Conservation (phyloP, 2,888 invertebrate genomes). For the Andrena haemorrhoa region DNA sequence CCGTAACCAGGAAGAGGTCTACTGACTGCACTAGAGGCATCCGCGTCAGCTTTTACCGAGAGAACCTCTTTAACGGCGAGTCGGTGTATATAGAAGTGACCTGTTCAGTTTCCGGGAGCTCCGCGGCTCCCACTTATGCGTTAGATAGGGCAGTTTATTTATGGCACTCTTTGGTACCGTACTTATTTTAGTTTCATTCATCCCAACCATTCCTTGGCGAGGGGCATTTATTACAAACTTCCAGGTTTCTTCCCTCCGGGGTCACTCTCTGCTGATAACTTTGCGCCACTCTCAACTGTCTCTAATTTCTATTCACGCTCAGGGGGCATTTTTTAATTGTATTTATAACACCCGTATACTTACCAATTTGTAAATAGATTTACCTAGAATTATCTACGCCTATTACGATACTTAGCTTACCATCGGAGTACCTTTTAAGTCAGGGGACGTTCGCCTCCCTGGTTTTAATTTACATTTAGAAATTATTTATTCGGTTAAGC, state of each 20-base stretch:
- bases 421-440: no score
- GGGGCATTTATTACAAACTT: no score
- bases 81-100: no score
- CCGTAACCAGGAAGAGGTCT: neutral
- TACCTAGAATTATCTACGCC: neutral
- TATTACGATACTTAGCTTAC: no score
- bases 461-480: neutral
- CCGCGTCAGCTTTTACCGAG: neutral
- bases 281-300: neutral
- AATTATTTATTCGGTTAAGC: conserved; percentile 2
- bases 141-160: conserved; percentile 34
- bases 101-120: no score
- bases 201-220: conserved; percentile 20
- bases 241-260: no score
- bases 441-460: no score
- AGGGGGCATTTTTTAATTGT: neutral
- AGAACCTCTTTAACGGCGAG: no score
- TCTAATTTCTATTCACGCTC: neutral
- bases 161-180: conserved; percentile 18
- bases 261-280: neutral
- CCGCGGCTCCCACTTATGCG: no score
- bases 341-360: neutral
- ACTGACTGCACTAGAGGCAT: no score
- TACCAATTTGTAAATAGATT: neutral
- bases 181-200: conserved; percentile 29